These are phyloP conservation scores for Pogonus chalceus DNA, from an alignment of 1,140 invertebrate species.

Conservation along the genomic window DNA sequence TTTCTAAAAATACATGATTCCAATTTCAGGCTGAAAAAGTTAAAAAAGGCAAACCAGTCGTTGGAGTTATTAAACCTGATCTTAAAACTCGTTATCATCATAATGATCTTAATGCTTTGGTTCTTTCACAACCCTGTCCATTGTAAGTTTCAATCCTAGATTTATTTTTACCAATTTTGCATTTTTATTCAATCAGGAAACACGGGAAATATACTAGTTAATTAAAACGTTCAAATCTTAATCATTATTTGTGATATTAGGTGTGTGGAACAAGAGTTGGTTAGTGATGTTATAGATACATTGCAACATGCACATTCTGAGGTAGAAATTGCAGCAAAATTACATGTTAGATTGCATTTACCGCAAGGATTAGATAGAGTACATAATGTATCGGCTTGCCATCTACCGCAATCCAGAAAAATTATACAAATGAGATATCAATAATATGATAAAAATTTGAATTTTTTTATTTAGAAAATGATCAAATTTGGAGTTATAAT, in stretches of 20 bases:
- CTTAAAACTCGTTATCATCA: not conserved
- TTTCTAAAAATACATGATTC: too few species aligned
- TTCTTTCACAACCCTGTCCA: not conserved
- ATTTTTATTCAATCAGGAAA: not conserved
- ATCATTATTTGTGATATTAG: too few species aligned
- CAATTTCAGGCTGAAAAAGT: not conserved
- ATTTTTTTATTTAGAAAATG: not conserved
- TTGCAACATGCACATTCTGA: constrained; percentile 35
- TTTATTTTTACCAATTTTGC: too few species aligned
- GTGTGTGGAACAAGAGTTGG: constrained; percentile 42
- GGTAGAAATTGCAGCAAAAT: constrained; percentile 32
- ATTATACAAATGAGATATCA: constrained; percentile 44
- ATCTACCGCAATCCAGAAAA: constrained; percentile 41
- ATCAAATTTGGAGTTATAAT: not conserved
- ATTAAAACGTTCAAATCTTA: not conserved
- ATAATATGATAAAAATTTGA: constrained; percentile 19
- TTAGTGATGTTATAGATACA: constrained; percentile 39
- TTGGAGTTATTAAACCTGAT: not conserved
- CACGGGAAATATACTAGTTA: not conserved
- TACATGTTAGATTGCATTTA: constrained; percentile 28
- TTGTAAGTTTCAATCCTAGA: not conserved
- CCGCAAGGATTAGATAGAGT: constrained; percentile 35
- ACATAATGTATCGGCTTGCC: constrained; percentile 44
- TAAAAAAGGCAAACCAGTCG: not conserved
- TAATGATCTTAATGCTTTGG: not conserved